Evolutionary conservation across 37 sponge, comb jelly and placozoan species (phyloP), one percentile per base, ranked within the genome.

Genomic region (Agelas oroides): DNA sequence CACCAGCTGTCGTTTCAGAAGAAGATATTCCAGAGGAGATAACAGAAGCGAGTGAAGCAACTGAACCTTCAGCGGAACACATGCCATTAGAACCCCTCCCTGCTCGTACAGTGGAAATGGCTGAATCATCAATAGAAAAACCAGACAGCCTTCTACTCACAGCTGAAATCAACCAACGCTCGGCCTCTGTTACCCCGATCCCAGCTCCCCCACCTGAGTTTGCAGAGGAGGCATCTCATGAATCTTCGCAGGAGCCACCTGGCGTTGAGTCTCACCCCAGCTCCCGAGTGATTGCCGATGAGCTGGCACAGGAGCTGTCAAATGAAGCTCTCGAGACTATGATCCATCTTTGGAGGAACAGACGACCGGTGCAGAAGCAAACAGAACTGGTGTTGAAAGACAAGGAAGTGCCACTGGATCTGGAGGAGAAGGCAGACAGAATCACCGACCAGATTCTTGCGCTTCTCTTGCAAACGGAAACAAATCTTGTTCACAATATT

Each of bases 261-360:
- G 3, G 5, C 27, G 53, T 0, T 0, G n/a, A 53, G 57, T 1
- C 23, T 18, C n/a, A 15, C 2, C 46, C 6, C 8, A 46, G 46
- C 46, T 41, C 76, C 2, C 39, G 76, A 13, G 24, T 24, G 20
- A 31, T 83, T 0, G 31, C 71, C 0, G 64, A 81, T 36, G 88
- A 76, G 21, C 59, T 91, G 27, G 87, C 65, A 34, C 77, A 78
- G 72, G 81, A 91, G 55, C 58, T 91, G 56, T 71, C 82, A 32
- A 86, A 86, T 52, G 92, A 86, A 52, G 88, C 88, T 1, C 80
- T 58, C 38, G 69, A 75, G 59, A 79, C 75, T 1, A 79, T 90
- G 72, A 75, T 80, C 64, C 30, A 55, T 64, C 78, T 79, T 14
- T 65, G 81, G 73, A 66, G 39, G 25, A 14, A 33, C 38, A 84